Percentiles rank a stretch among this genome's conserved stretches.
These are phyloP conservation scores for Istiophorus platypterus DNA, from an alignment of 2,113 vertebrate genomes.

Conservation along the genomic window DNA sequence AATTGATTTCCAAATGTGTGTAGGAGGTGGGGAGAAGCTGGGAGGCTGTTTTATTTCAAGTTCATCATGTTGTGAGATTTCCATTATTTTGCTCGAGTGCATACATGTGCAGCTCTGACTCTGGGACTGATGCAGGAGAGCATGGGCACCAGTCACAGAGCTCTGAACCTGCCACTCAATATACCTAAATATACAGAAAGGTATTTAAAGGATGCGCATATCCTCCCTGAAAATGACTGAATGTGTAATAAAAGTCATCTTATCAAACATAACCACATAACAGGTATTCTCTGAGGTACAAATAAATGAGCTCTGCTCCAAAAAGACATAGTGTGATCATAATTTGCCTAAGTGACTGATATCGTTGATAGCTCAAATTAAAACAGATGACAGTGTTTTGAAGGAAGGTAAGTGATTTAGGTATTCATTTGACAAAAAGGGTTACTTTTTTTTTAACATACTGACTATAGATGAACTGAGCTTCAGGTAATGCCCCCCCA, in stretches of 20 bases:
- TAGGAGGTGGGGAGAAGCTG: slow-evolving; percentile 24
- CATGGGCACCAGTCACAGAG: slow-evolving; percentile 35
- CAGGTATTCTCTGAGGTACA: slow-evolving; percentile 25
- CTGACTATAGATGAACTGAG: slow-evolving; percentile 37
- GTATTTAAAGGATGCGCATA: slow-evolving; percentile 7
- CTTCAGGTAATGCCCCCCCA: slow-evolving; percentile 34
- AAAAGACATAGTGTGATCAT: slow-evolving; percentile 18
- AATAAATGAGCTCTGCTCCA: slow-evolving; percentile 55
- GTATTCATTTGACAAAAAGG: slow-evolving; percentile 32
- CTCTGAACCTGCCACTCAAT: slow-evolving; percentile 46
- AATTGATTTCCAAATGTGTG: slow-evolving; percentile 34
- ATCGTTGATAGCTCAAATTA: slow-evolving; percentile 42
- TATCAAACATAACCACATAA: slow-evolving; percentile 24
- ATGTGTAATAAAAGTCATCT: slow-evolving; percentile 48
- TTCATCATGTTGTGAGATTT: slow-evolving; percentile 27
- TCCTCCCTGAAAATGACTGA: slow-evolving; percentile 17
- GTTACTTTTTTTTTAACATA: slow-evolving; percentile 18
- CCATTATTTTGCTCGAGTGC: slow-evolving; percentile 15
- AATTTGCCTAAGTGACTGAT: slow-evolving; percentile 57
- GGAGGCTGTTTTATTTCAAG: slow-evolving; percentile 26
- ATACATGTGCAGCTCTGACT: slow-evolving; percentile 26
- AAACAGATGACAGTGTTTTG: slow-evolving; percentile 47
- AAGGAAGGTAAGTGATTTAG: slow-evolving; percentile 26
- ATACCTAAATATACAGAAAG: slow-evolving; percentile 28
- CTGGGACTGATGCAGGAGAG: slow-evolving; percentile 38